phyloP scores from a whole-genome alignment of 1,140 invertebrate genomes.

The Fopius arisanus region DNA sequence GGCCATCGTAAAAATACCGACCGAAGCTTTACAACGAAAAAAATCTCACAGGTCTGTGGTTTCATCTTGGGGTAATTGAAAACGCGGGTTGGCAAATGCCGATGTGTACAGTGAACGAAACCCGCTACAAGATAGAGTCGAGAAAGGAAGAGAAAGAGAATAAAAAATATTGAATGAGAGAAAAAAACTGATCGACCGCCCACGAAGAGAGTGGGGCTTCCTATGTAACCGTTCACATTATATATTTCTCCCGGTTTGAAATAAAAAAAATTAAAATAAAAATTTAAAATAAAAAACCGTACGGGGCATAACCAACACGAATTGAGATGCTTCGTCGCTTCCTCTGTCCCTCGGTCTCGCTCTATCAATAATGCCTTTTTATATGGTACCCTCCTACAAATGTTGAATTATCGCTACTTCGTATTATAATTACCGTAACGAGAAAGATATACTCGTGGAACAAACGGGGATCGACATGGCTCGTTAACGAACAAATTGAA shows the following conservation, averaged over 20 bases:
- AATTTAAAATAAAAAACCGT: background rate
- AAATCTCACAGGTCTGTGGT: conserved; percentile 22
- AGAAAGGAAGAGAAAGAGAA: background rate
- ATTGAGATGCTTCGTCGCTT: conserved; percentile 25
- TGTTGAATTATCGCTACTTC: conserved; percentile 21
- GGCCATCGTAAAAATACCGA: background rate
- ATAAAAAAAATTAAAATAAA: too few relatives aligned
- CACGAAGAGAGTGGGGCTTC: conserved; percentile 23
- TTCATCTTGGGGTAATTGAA: conserved; percentile 23
- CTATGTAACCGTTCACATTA: conserved; percentile 10
- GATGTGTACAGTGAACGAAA: background rate
- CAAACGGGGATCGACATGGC: conserved; percentile 18
- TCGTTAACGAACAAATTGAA: conserved; percentile 31
- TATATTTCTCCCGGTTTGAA: conserved; percentile 5
- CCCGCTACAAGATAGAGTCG: background rate
- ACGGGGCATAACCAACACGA: background rate
- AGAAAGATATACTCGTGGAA: background rate
- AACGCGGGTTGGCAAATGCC: conserved; percentile 6
- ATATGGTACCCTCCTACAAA: background rate
- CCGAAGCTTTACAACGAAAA: conserved; percentile 8
- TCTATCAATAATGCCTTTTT: background rate
- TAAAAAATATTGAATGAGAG: background rate
- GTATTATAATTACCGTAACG: conserved; percentile 24
- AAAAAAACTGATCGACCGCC: conserved; percentile 23
- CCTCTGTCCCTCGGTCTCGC: background rate